These are phyloP conservation scores for Hermaeophaga mercurialis DNA, from an alignment of 2,888 invertebrate genomes.

Conservation along the genomic window DNA sequence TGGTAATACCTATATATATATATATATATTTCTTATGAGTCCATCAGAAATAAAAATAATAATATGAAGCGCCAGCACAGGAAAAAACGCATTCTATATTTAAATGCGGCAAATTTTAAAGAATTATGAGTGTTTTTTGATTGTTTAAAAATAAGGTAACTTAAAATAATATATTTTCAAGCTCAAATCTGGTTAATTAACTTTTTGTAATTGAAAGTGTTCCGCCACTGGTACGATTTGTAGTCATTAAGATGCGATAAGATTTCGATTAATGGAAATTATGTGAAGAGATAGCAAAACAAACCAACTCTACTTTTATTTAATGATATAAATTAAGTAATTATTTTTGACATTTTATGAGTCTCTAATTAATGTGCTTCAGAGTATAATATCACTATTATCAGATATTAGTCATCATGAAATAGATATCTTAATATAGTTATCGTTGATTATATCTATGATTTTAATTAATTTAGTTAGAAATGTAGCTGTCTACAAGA, in stretches of 20 bases:
- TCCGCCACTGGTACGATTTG: constrained; percentile 15
- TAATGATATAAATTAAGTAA: constrained; percentile 22
- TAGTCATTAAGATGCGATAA: constrained; percentile 17
- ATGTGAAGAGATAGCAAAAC: constrained; percentile 11
- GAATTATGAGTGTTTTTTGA: too few relatives aligned
- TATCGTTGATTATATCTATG: not conserved
- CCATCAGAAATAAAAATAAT: too few relatives aligned
- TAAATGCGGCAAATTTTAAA: too few relatives aligned
- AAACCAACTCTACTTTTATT: constrained; percentile 18
- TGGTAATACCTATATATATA: too few relatives aligned
- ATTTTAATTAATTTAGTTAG: not conserved
- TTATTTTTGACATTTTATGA: constrained; percentile 14
- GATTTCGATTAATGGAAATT: constrained; percentile 22
- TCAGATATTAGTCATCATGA: constrained; percentile 2
- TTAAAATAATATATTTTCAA: too few relatives aligned
- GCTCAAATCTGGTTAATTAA: too few relatives aligned
- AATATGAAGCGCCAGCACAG: too few relatives aligned
- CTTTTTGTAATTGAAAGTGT: too few relatives aligned
- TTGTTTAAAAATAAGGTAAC: too few relatives aligned
- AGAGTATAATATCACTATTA: constrained; percentile 11
- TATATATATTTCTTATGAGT: too few relatives aligned
- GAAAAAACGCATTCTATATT: too few relatives aligned
- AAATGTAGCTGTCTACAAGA: not conserved
- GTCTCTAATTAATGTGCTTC: constrained; percentile 16
- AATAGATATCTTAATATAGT: not conserved